Percentiles rank a stretch among this genome's conserved stretches.
Evolutionary conservation across 64 coral and sea anemone genomes (phyloP).

Genomic region (Stichodactyla mertensii): DNA sequence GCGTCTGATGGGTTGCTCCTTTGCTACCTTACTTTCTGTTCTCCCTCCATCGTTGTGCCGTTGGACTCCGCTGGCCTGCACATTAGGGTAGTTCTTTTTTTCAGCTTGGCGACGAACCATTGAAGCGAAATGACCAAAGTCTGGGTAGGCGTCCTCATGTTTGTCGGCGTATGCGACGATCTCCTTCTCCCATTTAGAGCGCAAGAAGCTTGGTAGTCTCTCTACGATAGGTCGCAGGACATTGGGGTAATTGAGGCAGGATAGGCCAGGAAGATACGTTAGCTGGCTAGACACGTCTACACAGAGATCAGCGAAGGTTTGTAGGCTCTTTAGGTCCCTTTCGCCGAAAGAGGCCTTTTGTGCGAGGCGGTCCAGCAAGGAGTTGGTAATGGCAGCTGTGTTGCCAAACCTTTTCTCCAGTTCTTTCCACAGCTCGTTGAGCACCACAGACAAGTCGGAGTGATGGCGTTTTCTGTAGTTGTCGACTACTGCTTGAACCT

Average conservation of each 20-base stretch:
- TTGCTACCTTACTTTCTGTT: no score
- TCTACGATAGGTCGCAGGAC: conserved; percentile 18
- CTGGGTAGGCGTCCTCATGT: not conserved
- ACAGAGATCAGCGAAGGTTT: conserved; percentile 30
- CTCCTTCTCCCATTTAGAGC: conserved; percentile 16
- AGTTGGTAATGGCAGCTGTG: conserved; percentile 10
- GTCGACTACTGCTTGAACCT: conserved; percentile 8
- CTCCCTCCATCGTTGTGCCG: no score
- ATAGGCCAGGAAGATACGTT: not conserved
- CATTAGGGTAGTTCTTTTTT: conserved; percentile 5
- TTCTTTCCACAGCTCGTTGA: conserved; percentile 17
- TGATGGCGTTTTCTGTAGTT: conserved; percentile 6
- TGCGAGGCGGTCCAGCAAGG: not conserved
- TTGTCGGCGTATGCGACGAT: not conserved
- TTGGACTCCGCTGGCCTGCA: not conserved
- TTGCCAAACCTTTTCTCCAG: conserved; percentile 28
- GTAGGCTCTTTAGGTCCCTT: not conserved
- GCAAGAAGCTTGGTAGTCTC: conserved; percentile 1
- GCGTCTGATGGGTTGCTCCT: no score
- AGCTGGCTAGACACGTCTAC: conserved; percentile 24
- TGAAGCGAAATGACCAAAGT: not conserved
- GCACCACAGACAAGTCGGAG: not conserved
- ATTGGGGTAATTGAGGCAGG: conserved; percentile 34
- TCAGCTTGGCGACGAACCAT: no score
- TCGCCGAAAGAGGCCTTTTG: conserved; percentile 3